Conservation (phyloP, 2,113 vertebrate species). For the Planiliza haematocheilus region DNA sequence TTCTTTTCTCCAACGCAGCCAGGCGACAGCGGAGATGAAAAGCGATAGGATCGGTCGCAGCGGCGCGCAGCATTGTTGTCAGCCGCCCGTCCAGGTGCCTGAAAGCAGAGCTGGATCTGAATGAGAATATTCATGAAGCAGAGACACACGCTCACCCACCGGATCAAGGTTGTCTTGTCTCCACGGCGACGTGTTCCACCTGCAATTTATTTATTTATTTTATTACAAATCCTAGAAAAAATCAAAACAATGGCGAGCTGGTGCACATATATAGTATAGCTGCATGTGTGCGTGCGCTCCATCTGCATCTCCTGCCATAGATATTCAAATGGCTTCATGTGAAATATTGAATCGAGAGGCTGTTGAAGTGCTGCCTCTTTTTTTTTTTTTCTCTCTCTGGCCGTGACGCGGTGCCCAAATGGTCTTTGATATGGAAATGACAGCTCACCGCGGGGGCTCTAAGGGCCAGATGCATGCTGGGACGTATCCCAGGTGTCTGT, state of each 20-base stretch:
- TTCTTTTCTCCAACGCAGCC: too few species aligned
- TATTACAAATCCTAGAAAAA: conserved; percentile 42
- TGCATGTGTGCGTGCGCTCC: conserved; percentile 43
- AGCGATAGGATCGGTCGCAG: conserved; percentile 42
- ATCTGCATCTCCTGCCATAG: conserved; percentile 87
- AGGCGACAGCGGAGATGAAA: too few species aligned
- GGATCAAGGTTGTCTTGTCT: conserved; percentile 50
- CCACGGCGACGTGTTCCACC: conserved; percentile 14
- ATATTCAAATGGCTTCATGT: conserved; percentile 93
- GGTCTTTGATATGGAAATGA: conserved; percentile 75
- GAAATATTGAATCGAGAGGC: conserved; percentile 89
- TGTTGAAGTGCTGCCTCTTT: conserved; percentile 83
- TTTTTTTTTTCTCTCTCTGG: conserved; percentile 49
- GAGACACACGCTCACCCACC: conserved; percentile 4
- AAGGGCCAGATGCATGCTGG: conserved; percentile 82
- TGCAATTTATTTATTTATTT: too few species aligned
- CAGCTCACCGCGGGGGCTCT: conserved; percentile 64
- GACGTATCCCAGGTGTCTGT: conserved; percentile 79
- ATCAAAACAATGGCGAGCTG: conserved; percentile 43
- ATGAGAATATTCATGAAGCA: conserved; percentile 72
- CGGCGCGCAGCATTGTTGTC: conserved; percentile 50
- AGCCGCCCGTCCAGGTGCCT: conserved; percentile 56
- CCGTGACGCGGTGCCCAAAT: conserved; percentile 13
- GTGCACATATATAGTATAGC: neutral
- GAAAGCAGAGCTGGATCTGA: conserved; percentile 52